phyloP scores from a whole-genome alignment of 2,888 invertebrate genomes.

The Epirrhoe tristata region DNA sequence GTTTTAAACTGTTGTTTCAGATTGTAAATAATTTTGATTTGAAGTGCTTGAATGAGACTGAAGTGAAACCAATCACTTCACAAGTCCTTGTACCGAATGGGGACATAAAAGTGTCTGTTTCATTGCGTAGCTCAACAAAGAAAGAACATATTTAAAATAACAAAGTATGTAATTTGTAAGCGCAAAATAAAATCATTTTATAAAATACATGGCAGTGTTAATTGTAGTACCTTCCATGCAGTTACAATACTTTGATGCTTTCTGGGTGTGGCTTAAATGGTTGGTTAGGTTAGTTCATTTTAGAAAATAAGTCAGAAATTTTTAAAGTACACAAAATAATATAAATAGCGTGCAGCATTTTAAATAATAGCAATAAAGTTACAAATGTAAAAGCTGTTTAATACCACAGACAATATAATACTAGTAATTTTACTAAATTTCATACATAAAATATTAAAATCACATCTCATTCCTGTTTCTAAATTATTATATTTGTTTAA shows the following conservation, averaged over 20 bases:
- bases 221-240: conserved; percentile 15
- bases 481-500: too few species aligned
- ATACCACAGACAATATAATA: too few species aligned
- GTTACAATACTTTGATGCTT: too few species aligned
- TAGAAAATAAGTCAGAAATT: not conserved
- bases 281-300: not conserved
- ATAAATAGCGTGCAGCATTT: not conserved
- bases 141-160: conserved; percentile 25
- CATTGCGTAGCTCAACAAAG: conserved; percentile 24
- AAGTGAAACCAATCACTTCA: conserved; percentile 81
- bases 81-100: conserved; percentile 85
- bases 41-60: conserved; percentile 73
- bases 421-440: not conserved
- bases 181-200: conserved; percentile 20
- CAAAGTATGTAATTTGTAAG: conserved; percentile 23
- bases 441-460: too few species aligned
- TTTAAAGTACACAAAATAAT: not conserved
- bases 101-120: conserved; percentile 70
- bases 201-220: conserved; percentile 24
- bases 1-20: conserved; percentile 67
- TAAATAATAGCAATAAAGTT: not conserved
- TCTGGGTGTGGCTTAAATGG: too few species aligned
- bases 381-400: too few species aligned
- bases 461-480: too few species aligned
- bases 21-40: conserved; percentile 82